A percentile compares a stretch with the other conserved stretches of the same genome.
Conservation (phyloP, 92 coral and sea anemone genomes). For the Bergia puertoricense region DNA sequence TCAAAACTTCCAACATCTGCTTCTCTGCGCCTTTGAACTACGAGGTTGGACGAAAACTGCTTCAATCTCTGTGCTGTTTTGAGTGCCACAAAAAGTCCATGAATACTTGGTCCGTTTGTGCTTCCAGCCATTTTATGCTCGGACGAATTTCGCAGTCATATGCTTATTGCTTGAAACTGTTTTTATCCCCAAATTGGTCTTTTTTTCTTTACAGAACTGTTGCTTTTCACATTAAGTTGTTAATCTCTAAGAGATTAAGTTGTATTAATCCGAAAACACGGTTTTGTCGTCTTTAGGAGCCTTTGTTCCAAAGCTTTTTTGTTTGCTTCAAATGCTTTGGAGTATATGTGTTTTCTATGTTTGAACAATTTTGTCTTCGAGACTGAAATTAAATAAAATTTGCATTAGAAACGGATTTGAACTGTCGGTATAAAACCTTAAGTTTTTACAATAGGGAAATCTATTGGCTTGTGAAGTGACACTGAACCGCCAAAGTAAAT, state of each 20-base stretch:
- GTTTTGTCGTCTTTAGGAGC: slow-evolving; percentile 5
- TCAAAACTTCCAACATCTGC: slow-evolving; percentile 69
- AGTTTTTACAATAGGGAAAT: slow-evolving; percentile 3
- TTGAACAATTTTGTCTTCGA: slow-evolving; percentile 28
- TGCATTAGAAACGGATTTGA: slow-evolving; percentile 36
- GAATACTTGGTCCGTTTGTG: slow-evolving; percentile 60
- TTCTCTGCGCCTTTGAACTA: slow-evolving; percentile 52
- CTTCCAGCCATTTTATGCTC: slow-evolving; percentile 45
- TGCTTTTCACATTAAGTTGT: slow-evolving; percentile 6
- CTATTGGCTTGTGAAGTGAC: slow-evolving; percentile 13
- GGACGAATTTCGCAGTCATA: neutral
- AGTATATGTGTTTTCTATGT: slow-evolving; percentile 13
- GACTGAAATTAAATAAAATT: slow-evolving; percentile 42
- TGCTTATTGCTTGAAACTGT: neutral
- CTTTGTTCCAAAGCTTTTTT: slow-evolving; percentile 29
- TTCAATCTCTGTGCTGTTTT: slow-evolving; percentile 68
- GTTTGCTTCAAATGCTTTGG: slow-evolving; percentile 28
- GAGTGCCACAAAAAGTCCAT: slow-evolving; percentile 64
- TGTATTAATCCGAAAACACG: slow-evolving; percentile 20
- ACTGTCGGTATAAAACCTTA: slow-evolving; percentile 9
- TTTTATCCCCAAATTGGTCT: slow-evolving; percentile 22
- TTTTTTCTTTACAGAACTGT: neutral
- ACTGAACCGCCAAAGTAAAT: slow-evolving; percentile 19
- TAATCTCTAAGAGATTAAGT: slow-evolving; percentile 21
- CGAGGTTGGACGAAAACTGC: slow-evolving; percentile 56